Base-by-base conservation (phyloP, 2,888 invertebrate genomes). In the Petrolisthes cinctipes region DNA sequence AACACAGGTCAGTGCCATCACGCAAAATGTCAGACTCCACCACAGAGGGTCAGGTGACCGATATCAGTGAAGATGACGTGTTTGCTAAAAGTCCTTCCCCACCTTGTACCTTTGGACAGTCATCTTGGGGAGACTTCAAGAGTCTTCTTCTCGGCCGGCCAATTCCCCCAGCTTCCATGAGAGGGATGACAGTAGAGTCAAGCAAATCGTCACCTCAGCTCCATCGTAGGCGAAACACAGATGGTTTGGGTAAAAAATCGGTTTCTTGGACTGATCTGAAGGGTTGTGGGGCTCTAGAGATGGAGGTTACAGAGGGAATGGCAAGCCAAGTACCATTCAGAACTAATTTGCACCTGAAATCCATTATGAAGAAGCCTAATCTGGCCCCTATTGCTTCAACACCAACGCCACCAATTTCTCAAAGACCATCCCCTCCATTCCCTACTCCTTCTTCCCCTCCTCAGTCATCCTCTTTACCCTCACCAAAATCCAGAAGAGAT, bases 241-340 rank as follows among this genome's bases (percentile, higher is more conserved):
- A 82, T 11, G 82, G 68, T 20, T 78, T 88, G 6, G 23, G 56
- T 53, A 89, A 89, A 51, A 89, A 89, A 82, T 84, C 89, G 5
- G 89, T 89, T 51, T 89, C 89, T 9, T 89, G 89, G 89, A 89
- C 89, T 9, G 89, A 89, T 82, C 76, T 89, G 76, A 73, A 89
- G 57, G 89, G 89, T 7, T 83, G 89, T 78, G 89, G 89, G 23
- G 82, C 82, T n/a, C 82, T 88, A 14, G 88, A 88, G 66, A 85
- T 71, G 9, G 85, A 88, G n/a, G 85, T 85, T 37, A 11, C 82
- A 20, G 85, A 84, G 17, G 20, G 57, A n/a, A 6, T 56, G 51
- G 79, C 51, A 37, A 20, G 23, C 53, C 71, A 80, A n/a, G 71
- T 79, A 9, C n/a, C 53, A 56, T 6, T 66, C 11, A 83, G n/a